phyloP scores from a whole-genome alignment of 2,888 invertebrate genomes.

The Alentia gelatinosa region DNA sequence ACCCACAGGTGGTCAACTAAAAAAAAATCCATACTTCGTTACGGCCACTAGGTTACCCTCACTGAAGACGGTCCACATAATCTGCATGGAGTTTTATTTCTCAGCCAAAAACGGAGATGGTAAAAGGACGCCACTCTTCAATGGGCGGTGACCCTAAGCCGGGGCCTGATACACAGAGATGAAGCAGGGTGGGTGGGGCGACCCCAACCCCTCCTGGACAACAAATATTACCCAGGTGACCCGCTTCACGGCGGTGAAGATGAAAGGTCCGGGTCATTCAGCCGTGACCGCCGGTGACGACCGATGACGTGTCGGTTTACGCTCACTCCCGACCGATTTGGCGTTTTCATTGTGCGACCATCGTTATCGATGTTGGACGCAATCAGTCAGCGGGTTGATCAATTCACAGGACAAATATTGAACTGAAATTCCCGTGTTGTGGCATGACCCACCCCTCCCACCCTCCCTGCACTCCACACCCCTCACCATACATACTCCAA shows the following conservation, averaged over 20 bases:
- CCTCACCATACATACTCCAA: no score
- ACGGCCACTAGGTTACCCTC: no score
- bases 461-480: background rate
- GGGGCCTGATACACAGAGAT: background rate
- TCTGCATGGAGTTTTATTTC: no score
- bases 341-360: background rate
- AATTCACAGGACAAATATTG: conserved; percentile 8
- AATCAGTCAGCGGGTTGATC: background rate
- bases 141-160: background rate
- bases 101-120: no score
- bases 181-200: background rate
- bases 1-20: background rate
- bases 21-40: no score
- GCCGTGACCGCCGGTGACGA: conserved; percentile 31
- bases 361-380: background rate
- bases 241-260: background rate
- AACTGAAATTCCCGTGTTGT: background rate
- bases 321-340: background rate
- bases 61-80: no score
- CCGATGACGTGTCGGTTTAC: conserved; percentile 39
- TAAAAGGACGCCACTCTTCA: background rate
- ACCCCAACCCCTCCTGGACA: conserved; percentile 2
- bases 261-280: background rate
- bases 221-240: conserved; percentile 38
- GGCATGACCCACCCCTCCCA: background rate